Base-by-base conservation (phyloP, 2,888 invertebrate species). In the Eupsilia transversa region DNA sequence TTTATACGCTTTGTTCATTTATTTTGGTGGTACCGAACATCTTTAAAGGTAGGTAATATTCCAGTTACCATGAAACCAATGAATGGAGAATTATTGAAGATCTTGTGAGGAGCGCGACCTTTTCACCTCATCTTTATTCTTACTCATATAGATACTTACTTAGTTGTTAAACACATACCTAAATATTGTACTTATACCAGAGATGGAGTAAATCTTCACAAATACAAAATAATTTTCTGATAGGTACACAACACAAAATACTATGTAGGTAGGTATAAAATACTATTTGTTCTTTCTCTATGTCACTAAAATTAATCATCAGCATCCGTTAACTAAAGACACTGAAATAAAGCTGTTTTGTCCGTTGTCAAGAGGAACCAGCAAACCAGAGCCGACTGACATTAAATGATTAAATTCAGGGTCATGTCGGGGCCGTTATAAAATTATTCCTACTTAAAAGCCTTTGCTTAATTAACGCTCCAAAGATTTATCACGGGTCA, bases 381-480 rank as follows among this genome's bases (percentile, higher is more conserved):
- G 30, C 23, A 54, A 66, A 70, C 59, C 63, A 59, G 20, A 60
- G 27, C 12, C 38, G 12, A 64, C 54, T 59, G 61, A 63, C 85
- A 82, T 73, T 30, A 64, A 70, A 77, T 85, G 74, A 82, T 75
- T 57, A 64, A 72, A 79, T 80, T 75, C 76, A 82, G 72, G 73
- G 77, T 77, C 65, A 83, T 77, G 67, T 77, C 14, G 61, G 56
- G 72, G 33, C 72, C 74, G 71, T 82, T 80, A 82, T 75, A 77
- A 77, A 85, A 78, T 81, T 77, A 85, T 77, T 81, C 73, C 54
- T 74, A 85, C 77, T 79, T 83, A 85, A 83, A 79, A 80, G 81
- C 82, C 77, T 69, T 75, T 81, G 68, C 79, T 84, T 87, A 86
- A 87, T 89, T 89, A 89, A 86, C 90, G 88, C 88, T 82, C 78